Conservation (phyloP, 1,140 invertebrate species). For the Lordiphosa collinella region DNA sequence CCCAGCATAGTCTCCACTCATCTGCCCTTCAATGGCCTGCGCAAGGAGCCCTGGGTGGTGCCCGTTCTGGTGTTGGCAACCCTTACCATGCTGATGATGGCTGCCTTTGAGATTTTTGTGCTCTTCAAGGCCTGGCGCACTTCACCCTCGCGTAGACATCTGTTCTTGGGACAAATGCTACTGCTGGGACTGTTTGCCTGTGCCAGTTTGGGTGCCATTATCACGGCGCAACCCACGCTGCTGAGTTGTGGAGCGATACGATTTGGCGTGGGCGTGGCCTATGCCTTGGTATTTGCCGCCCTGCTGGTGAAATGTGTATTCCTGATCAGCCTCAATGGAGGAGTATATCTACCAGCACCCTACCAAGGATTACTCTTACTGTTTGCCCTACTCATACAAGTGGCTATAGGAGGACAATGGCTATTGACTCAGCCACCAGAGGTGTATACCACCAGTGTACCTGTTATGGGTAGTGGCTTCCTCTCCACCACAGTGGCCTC, state of each 20-base stretch:
- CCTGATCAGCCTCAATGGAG: slow-evolving; percentile 92
- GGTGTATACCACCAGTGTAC: slow-evolving; percentile 81
- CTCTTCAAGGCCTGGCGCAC: slow-evolving; percentile 91
- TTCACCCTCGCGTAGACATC: slow-evolving; percentile 90
- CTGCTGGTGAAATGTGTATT: slow-evolving; percentile 97
- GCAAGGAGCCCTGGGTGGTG: slow-evolving; percentile 91
- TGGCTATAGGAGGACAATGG: slow-evolving; percentile 94
- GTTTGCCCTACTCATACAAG: slow-evolving; percentile 93
- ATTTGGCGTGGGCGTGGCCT: slow-evolving; percentile 91
- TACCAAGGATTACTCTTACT: slow-evolving; percentile 94
- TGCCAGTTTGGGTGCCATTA: slow-evolving; percentile 89
- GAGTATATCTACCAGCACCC: slow-evolving; percentile 94
- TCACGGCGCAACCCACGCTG: slow-evolving; percentile 88
- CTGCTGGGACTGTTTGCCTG: slow-evolving; percentile 92
- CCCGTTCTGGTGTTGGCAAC: slow-evolving; percentile 89
- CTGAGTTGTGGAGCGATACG: slow-evolving; percentile 91
- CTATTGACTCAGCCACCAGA: slow-evolving; percentile 87
- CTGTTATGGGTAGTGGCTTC: slow-evolving; percentile 61
- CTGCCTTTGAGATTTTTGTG: slow-evolving; percentile 93
- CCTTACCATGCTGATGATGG: slow-evolving; percentile 89
- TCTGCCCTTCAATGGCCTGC: slow-evolving; percentile 79
- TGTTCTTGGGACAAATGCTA: slow-evolving; percentile 95
- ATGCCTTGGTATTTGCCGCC: slow-evolving; percentile 93
- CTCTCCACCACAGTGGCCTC: slow-evolving; percentile 64
- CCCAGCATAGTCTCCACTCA: slow-evolving; percentile 72